phyloP scores from a whole-genome alignment of 2,113 vertebrate genomes.

The Takifugu flavidus region DNA sequence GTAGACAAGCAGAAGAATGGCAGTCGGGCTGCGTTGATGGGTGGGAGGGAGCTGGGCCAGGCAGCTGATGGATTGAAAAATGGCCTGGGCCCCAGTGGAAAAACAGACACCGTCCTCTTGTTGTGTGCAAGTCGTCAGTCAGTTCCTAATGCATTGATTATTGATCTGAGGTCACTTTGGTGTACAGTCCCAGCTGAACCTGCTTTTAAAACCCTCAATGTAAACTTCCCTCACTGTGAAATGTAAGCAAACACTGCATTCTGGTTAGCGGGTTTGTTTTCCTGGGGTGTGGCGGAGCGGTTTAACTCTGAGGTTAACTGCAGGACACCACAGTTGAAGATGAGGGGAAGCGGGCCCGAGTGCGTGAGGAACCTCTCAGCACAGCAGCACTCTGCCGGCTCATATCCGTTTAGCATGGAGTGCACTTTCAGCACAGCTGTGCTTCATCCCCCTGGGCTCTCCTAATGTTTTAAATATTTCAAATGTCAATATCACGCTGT shows the following conservation, averaged over 20 bases:
- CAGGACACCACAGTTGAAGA: slow-evolving; percentile 55
- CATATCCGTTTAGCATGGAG: slow-evolving; percentile 75
- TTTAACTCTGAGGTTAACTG: slow-evolving; percentile 66
- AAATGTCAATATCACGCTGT: slow-evolving; percentile 82
- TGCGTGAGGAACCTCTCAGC: slow-evolving; percentile 67
- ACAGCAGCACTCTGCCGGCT: slow-evolving; percentile 67
- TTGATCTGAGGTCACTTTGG: slow-evolving; percentile 45
- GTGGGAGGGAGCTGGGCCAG: slow-evolving; percentile 41
- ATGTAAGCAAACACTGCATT: slow-evolving; percentile 53
- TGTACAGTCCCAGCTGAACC: too few species aligned
- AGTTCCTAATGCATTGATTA: slow-evolving; percentile 55
- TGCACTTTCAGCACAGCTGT: slow-evolving; percentile 78
- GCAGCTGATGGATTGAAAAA: slow-evolving; percentile 42
- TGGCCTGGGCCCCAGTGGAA: slow-evolving; percentile 19
- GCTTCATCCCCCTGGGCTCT: slow-evolving; percentile 74
- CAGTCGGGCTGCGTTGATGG: slow-evolving; percentile 64
- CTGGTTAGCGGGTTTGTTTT: slow-evolving; percentile 37
- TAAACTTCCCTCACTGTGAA: slow-evolving; percentile 34
- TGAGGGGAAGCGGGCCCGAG: slow-evolving; percentile 48
- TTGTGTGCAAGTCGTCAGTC: slow-evolving; percentile 11
- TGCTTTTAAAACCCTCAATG: slow-evolving; percentile 27
- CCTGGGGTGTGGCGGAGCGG: slow-evolving; percentile 61
- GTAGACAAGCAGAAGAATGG: slow-evolving; percentile 72
- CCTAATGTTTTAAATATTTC: slow-evolving; percentile 81
- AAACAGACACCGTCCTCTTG: slow-evolving; percentile 11